phyloP scores from a whole-genome alignment of 1,140 invertebrate species.

The Lutraria rhynchaena region DNA sequence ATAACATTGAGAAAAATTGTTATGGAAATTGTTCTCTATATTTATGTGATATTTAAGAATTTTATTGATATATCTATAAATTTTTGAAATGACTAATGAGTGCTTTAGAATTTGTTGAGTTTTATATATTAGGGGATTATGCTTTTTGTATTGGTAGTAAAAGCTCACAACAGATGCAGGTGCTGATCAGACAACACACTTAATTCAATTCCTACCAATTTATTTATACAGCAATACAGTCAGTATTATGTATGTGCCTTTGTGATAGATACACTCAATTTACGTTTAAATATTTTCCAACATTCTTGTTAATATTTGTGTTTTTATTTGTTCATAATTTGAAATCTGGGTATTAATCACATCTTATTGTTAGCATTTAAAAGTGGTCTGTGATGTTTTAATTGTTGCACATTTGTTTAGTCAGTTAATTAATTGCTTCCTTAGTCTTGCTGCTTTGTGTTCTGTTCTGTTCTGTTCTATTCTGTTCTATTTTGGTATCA shows the following conservation, averaged over 20 bases:
- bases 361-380: not conserved
- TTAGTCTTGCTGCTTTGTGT: slow-evolving; percentile 28
- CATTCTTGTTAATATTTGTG: slow-evolving; percentile 13
- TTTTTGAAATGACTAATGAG: too few relatives aligned
- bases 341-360: not conserved
- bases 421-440: not conserved
- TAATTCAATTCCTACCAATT: too few relatives aligned
- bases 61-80: too few relatives aligned
- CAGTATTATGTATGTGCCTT: slow-evolving; percentile 41
- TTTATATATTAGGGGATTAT: too few relatives aligned
- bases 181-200: too few relatives aligned
- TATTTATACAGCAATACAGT: not conserved
- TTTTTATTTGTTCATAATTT: not conserved
- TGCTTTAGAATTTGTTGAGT: too few relatives aligned
- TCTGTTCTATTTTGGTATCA: too few relatives aligned
- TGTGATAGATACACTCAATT: slow-evolving; percentile 17
- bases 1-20: too few relatives aligned
- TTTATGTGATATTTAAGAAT: too few relatives aligned
- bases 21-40: too few relatives aligned
- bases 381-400: not conserved
- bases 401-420: slow-evolving; percentile 6
- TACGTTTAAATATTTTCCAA: slow-evolving; percentile 22
- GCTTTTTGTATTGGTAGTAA: too few relatives aligned
- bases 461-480: not conserved
- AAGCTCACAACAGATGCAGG: too few relatives aligned